A percentile compares a stretch with the other conserved stretches of the same genome.
phyloP scores from a whole-genome alignment of 1,140 invertebrate species.

The Schlechtendalia chinensis region DNA sequence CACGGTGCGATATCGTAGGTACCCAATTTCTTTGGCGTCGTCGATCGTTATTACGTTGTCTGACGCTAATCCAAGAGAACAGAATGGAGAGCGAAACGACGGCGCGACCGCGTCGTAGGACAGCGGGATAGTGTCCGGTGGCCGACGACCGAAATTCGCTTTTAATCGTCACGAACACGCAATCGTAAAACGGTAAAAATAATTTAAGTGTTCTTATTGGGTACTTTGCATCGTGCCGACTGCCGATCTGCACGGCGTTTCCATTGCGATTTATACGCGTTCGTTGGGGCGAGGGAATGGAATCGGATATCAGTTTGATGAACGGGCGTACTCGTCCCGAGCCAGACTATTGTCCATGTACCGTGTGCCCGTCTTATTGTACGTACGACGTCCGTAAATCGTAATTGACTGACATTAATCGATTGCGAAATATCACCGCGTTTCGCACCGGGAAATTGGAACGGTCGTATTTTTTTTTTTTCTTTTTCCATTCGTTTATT shows the following conservation, averaged over 20 bases:
- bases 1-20: slow-evolving; percentile 1
- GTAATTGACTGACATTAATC: slow-evolving; percentile 28
- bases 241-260: background rate
- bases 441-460: background rate
- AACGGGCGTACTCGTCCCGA: no score
- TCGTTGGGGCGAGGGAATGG: no score
- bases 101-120: background rate
- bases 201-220: background rate
- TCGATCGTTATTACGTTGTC: background rate
- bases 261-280: background rate
- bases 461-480: background rate
- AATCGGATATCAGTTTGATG: no score
- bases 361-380: no score
- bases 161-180: background rate
- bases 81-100: background rate
- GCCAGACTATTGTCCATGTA: no score
- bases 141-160: slow-evolving; percentile 11
- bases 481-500: background rate
- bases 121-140: no score
- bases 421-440: slow-evolving; percentile 1
- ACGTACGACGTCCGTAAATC: no score
- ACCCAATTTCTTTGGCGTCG: background rate
- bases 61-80: background rate
- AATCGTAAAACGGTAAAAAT: background rate
- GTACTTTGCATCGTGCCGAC: background rate